Evolutionary conservation across 2,113 vertebrate species (phyloP), one percentile per base, ranked within the genome.

Genomic region (Nesogale talazaci): DNA sequence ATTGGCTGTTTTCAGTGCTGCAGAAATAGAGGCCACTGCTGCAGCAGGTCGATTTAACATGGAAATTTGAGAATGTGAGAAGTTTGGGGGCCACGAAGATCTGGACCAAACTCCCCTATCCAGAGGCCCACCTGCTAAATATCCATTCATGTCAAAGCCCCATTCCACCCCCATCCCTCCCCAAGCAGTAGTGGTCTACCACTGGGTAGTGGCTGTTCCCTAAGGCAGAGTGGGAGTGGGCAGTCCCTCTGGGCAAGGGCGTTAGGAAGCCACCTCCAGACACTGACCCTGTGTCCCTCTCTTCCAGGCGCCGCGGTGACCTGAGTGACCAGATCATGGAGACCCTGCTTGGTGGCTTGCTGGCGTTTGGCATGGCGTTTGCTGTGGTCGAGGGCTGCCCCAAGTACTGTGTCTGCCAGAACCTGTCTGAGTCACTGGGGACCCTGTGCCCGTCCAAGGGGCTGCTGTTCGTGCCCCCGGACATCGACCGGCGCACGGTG

Each of bases 381-480:
- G 98, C 98, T 36, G 98, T 98, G 96, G 99, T 98, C 94, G 98
- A 98, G 1, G 99, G 99, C 97, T 99, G 99, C 98, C 99, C 99
- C 96, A 99, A 99, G 98, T 99, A 99, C 70, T 99, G 99, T 82
- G 99, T 99, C 95, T 99, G 99, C 97, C 99, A 99, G 98, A 99
- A 99, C 97, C 98, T 99, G 81, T 99, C 99, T 56, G 99, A 99
- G 97, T 99, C 99, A n/a, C 97, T 99, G 93, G 99, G 99, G 38
- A 99, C 99, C 11, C 97, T 99, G 88, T 99, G 99, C 94, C 99
- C 99, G 59, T 99, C 99, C 83, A 99, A 99, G 97, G 99, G 99
- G 86, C 98, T 99, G 85, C 98, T 99, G 42, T 99, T 99, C 17
- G 99, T 99, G 75, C 99, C 99, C 0, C 96, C 97, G 17, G 99